Conservation (phyloP, 2,113 vertebrate species). For the Hassar affinis region DNA sequence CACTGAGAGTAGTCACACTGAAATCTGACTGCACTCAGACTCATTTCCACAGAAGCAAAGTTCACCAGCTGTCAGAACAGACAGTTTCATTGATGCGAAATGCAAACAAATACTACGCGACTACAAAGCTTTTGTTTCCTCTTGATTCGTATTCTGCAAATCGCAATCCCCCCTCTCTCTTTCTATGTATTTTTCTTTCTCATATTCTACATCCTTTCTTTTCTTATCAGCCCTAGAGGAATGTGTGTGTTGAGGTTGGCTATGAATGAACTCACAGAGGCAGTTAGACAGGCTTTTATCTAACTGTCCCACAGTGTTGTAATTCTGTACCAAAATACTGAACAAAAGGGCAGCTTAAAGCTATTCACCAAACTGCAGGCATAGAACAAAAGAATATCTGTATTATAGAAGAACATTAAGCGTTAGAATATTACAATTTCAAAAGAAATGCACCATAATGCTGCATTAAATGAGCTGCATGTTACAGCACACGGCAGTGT, state of each 20-base stretch:
- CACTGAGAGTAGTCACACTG: background rate
- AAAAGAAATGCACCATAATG: too few relatives aligned
- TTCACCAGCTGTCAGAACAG: background rate
- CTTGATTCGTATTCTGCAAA: background rate
- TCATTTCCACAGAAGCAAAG: background rate
- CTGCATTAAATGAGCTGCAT: background rate
- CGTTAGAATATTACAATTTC: background rate
- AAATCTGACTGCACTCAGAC: background rate
- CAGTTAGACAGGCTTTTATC: conserved; percentile 14
- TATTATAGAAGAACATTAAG: too few relatives aligned
- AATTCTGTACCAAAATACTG: background rate
- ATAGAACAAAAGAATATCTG: background rate
- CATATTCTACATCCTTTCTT: background rate
- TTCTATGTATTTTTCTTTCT: background rate
- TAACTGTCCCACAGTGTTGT: background rate
- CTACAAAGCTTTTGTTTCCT: background rate
- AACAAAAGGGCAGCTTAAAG: background rate
- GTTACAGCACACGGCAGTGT: background rate
- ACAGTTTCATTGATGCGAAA: background rate
- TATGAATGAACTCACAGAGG: conserved; percentile 17
- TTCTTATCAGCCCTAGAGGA: conserved; percentile 5
- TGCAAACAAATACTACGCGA: background rate
- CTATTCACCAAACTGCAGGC: background rate
- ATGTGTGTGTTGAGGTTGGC: conserved; percentile 1
- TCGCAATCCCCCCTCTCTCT: background rate